These are phyloP conservation scores for Motacilla alba DNA, from an alignment of 2,113 vertebrate species.

Conservation along the genomic window DNA sequence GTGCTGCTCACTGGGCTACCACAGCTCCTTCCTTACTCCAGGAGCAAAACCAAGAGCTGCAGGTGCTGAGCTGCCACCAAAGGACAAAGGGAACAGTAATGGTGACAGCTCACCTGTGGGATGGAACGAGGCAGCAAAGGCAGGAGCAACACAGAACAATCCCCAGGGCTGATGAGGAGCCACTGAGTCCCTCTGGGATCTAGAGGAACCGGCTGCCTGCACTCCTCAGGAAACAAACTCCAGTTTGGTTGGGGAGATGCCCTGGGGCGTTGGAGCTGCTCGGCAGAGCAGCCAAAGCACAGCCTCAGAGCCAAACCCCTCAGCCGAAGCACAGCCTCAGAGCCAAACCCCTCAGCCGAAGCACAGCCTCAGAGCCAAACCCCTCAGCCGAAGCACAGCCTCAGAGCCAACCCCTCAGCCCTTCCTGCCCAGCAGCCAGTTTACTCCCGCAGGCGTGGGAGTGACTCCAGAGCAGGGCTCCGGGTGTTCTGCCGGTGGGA, in stretches of 20 bases:
- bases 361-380: too few species aligned
- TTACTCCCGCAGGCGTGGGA: too few species aligned
- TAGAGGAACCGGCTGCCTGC: not conserved
- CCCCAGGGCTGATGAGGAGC: not conserved
- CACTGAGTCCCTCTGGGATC: not conserved
- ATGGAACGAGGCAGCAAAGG: not conserved
- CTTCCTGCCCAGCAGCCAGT: not conserved
- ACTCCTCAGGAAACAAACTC: not conserved
- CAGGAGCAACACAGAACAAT: not conserved
- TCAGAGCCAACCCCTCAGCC: not conserved
- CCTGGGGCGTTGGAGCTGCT: not conserved
- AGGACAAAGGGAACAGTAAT: too few species aligned
- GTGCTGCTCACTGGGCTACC: not conserved
- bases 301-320: too few species aligned
- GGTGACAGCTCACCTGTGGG: not conserved
- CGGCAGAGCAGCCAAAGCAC: not conserved
- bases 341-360: not conserved
- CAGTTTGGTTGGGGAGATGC: too few species aligned
- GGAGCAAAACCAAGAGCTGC: not conserved
- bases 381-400: too few species aligned
- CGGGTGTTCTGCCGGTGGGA: not conserved
- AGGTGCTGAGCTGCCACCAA: not conserved
- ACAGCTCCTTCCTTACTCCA: not conserved
- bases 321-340: too few species aligned
- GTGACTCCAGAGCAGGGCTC: not conserved